Evolutionary conservation across 2,797 vertebrate genomes (phyloP), one percentile per base, ranked within the genome.

Genomic region (Gallinago solitaria): DNA sequence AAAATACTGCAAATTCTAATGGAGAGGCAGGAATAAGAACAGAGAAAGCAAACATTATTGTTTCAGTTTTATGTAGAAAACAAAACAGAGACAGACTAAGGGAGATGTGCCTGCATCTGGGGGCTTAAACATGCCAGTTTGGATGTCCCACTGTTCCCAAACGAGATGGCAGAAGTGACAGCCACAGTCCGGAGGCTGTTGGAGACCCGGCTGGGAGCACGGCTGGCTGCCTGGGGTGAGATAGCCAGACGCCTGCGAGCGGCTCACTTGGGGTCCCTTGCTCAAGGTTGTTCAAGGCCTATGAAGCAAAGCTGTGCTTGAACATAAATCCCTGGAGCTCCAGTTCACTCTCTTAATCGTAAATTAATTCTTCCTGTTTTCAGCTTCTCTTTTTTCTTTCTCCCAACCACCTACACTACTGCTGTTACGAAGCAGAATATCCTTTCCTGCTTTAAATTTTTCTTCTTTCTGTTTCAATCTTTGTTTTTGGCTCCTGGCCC

Each of bases 381-480:
- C 91, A 84, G 39, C 28, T 87, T 69, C 24, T 85, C n/a, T 63
- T 76, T 65, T 82, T 82, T 53, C 47, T 83, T 91, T 90, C 85
- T 82, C 51, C 80, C 67, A 84, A 12, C 91, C 95, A 94, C 89
- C 93, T 86, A 96, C 95, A 86, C 87, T 61, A 84, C 91, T 93
- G 77, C 95, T 95, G 93, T 89, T 96, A 79, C 1, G n/a, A 89
- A 94, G 77, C 11, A 89, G 67, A 95, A 91, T 93, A 86, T 88
- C 51, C 54, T 88, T 82, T 80, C 74, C 61, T 88, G 89, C 89
- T 90, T 93, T 53, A 56, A 35, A 32, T 80, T 74, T 80, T 89
- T 30, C 47, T 76, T 65, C 85, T 90, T 94, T 95, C 71, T 87
- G 77, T 79, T 93, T 87, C 12, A 0, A 17, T 90, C 87, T 86